Conservation (phyloP, 2,888 invertebrate species). For the Drosophila barbarae region DNA sequence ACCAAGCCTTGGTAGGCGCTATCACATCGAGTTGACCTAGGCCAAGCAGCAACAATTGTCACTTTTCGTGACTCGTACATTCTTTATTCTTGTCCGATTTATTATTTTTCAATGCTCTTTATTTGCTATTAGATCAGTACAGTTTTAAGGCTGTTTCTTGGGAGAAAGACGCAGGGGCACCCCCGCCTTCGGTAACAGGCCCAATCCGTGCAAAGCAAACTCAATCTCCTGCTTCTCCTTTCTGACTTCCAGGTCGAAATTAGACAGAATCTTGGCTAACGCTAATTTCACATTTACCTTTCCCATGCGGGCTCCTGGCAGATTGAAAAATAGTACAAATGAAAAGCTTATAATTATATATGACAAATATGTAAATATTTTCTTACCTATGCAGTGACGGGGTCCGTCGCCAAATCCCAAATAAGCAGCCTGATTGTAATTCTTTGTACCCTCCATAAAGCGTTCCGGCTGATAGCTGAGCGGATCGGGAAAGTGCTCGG, state of each 20-base stretch:
- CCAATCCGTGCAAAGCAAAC: slow-evolving; percentile 70
- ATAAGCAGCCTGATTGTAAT: slow-evolving; percentile 73
- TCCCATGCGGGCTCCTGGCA: slow-evolving; percentile 75
- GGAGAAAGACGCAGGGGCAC: slow-evolving; percentile 67
- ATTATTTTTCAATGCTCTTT: background rate
- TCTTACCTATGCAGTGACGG: slow-evolving; percentile 74
- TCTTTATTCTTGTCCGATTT: background rate
- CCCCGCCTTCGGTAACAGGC: slow-evolving; percentile 73
- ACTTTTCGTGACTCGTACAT: background rate
- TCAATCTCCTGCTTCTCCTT: slow-evolving; percentile 69
- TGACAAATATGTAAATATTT: background rate
- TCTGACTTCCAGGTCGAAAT: slow-evolving; percentile 66
- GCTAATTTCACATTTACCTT: slow-evolving; percentile 76
- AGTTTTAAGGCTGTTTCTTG: slow-evolving; percentile 33
- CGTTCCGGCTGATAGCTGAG: slow-evolving; percentile 79
- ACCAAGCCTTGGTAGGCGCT: background rate
- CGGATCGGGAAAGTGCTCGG: slow-evolving; percentile 79
- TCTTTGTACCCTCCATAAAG: slow-evolving; percentile 73
- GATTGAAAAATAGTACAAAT: background rate
- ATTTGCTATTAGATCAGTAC: background rate
- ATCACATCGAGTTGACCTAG: background rate
- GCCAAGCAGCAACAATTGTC: background rate
- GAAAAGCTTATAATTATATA: background rate
- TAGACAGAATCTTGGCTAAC: slow-evolving; percentile 69
- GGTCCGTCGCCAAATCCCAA: slow-evolving; percentile 80